Base-by-base conservation (phyloP, 2,888 invertebrate species). In the Scaeva pyrastri region DNA sequence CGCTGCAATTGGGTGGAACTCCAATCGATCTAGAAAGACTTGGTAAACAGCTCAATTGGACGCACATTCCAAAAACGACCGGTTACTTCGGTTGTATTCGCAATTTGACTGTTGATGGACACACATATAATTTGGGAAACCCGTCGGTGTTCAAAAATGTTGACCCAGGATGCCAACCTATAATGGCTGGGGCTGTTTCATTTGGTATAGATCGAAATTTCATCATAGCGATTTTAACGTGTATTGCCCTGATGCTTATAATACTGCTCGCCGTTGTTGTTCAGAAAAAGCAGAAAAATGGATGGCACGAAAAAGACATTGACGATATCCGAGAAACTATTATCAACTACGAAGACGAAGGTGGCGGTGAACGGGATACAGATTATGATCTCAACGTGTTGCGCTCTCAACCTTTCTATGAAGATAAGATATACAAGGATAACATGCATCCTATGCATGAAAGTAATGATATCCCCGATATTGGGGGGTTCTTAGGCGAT, bases 271-370 rank as follows among this genome's bases (percentile, higher is more conserved):
- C 98, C 3, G 97, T 97, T 26, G 97, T 97, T 0, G 97, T 98
- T n/a, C 97, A 98, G 89, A 96, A 97, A 89, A 94, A 96, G 55
- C 95, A 97, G 88, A 96, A 97, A 78, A 97, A 97, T 89, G 97
- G 97, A 76, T 95, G 97, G 93, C 96, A 96, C 52, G 96, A 96
- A 90, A 97, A 97, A 91, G 98, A 98, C 89, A 96, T 98, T 88
- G 98, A 99, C 90, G 98, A 99, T 91, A 98, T 98, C 41, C 94
- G 99, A 80, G 99, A 99, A 92, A 99, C 98, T 90, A 98, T 99
- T 86, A 97, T 99, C 89, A 97, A 98, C 89, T 99, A 99, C 90
- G 98, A 98, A 90, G 99, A 99, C 90, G 99, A 99, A 92, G 99
- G 99, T 16, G 99, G 99, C 91, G 99, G 99, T 91, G 98, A 99